Percentiles rank a stretch among this genome's conserved stretches.
phyloP scores from a whole-genome alignment of 2,797 vertebrate species.

The Clangula hyemalis region DNA sequence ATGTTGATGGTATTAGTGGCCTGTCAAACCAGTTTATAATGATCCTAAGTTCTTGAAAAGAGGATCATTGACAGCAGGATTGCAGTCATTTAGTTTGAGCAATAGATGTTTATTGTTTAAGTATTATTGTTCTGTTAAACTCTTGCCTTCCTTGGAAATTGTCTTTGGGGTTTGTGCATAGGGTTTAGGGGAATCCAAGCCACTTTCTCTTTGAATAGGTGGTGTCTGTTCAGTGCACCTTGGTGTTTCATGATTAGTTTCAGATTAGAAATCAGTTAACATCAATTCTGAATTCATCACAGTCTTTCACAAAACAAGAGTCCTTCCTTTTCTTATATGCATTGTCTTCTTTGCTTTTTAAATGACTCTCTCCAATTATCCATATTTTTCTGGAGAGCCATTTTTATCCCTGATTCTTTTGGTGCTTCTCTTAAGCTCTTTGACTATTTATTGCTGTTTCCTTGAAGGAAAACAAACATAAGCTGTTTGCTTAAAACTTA shows the following conservation, averaged over 20 bases:
- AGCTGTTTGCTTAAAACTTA: background rate
- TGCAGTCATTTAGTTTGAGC: background rate
- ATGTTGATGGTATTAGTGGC: background rate
- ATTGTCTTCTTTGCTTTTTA: background rate
- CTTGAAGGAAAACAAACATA: background rate
- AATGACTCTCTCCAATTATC: background rate
- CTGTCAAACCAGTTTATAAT: background rate
- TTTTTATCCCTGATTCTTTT: background rate
- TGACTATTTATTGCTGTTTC: background rate
- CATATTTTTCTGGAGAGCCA: background rate
- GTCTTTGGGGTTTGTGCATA: background rate
- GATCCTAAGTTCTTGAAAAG: background rate
- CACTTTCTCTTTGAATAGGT: rapidly evolving
- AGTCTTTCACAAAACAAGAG: background rate
- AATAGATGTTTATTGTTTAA: background rate
- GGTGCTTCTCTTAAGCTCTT: background rate
- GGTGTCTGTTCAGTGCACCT: background rate
- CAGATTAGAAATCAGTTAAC: background rate
- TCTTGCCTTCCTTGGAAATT: background rate
- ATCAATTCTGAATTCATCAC: background rate
- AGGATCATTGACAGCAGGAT: background rate
- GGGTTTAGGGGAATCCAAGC: background rate
- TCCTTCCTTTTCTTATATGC: background rate
- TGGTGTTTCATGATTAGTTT: background rate
- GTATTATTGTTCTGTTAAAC: background rate